These are phyloP conservation scores for Pedetes capensis DNA, from an alignment of 2,113 vertebrate genomes.

Conservation along the genomic window DNA sequence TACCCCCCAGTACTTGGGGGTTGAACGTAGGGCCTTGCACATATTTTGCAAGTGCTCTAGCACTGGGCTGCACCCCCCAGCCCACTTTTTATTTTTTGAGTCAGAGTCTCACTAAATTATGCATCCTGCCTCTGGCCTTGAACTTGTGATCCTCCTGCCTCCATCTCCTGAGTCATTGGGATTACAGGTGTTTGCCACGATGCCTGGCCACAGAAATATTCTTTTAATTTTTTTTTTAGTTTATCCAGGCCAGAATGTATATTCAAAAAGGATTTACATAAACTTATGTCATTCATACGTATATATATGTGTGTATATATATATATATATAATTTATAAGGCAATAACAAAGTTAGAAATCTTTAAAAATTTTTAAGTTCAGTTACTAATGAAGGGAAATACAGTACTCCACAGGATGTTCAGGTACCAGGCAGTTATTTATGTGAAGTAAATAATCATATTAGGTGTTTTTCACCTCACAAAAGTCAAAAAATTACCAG, in stretches of 20 bases:
- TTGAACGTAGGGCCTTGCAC: too few relatives aligned
- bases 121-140: too few relatives aligned
- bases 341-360: conserved; percentile 29
- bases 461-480: background rate
- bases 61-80: too few relatives aligned
- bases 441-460: conserved; percentile 16
- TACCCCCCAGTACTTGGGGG: too few relatives aligned
- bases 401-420: background rate
- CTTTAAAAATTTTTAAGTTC: conserved; percentile 38
- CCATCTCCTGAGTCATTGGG: background rate
- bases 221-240: conserved; percentile 17
- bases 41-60: too few relatives aligned
- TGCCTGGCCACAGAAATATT: too few relatives aligned
- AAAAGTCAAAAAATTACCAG: background rate
- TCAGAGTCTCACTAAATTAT: too few relatives aligned
- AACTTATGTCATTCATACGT: conserved; percentile 17
- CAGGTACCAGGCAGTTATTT: conserved; percentile 13
- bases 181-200: background rate
- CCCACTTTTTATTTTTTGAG: too few relatives aligned
- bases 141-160: background rate
- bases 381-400: background rate
- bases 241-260: conserved; percentile 16
- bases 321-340: background rate
- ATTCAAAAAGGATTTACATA: conserved; percentile 37
- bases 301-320: background rate